These are phyloP conservation scores for Papilio polyxenes DNA, from an alignment of 1,140 invertebrate species.

Conservation along the genomic window DNA sequence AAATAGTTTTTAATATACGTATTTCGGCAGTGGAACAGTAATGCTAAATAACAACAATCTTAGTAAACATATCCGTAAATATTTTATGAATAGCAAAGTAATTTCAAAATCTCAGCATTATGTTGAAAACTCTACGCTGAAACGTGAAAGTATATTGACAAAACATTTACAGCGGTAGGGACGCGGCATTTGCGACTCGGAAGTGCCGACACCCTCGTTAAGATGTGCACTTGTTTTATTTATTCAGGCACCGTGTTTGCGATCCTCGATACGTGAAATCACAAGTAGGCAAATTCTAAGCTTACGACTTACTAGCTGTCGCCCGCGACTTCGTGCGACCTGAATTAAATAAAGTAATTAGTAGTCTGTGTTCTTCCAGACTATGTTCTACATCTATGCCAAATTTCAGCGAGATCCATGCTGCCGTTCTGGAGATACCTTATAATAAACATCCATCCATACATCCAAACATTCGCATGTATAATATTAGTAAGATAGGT, in stretches of 20 bases:
- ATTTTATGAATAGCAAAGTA: neutral
- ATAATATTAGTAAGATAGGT: no score
- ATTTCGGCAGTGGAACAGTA: no score
- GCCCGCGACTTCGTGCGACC: no score
- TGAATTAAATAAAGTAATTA: no score
- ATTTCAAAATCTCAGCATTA: slow-evolving; percentile 10
- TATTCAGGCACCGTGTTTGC: neutral
- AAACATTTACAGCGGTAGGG: neutral
- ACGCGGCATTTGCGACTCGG: neutral
- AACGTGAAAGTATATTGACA: neutral
- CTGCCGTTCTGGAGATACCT: no score
- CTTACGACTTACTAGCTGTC: neutral
- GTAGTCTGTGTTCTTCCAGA: no score
- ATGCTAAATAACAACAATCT: no score
- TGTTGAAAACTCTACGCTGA: neutral
- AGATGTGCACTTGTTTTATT: slow-evolving; percentile 15
- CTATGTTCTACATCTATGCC: no score
- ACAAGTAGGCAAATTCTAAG: neutral
- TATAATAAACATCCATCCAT: no score
- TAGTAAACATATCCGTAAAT: neutral
- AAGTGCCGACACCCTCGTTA: neutral
- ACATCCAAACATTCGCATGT: no score
- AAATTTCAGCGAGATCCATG: no score
- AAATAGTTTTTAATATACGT: neutral
- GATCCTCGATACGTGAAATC: neutral